Evolutionary conservation across 2,888 invertebrate species (phyloP), one percentile per base, ranked within the genome.

Genomic region (Tanaodytes sp.): DNA sequence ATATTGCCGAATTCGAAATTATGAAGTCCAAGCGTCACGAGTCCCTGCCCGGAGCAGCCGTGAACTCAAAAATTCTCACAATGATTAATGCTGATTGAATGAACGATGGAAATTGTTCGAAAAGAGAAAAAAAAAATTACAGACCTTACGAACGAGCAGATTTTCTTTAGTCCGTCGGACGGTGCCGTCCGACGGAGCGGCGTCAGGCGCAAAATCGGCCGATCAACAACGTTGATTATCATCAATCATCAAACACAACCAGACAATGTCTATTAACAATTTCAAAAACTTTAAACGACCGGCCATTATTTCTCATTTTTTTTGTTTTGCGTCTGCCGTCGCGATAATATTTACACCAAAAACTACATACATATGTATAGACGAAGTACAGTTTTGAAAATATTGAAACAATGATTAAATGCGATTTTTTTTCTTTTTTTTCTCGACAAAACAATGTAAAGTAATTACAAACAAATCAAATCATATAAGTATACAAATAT

Each of bases 341-440:
- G 52, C 40, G 45, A 30, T 14, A 16, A 62, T 66, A 71, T 66
- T 46, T 71, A 65, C 65, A 71, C 55, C 66, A 62, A 66, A 37
- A 58, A 59, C 66, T 66, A 71, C 63, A 58, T 58, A n/a, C n/a
- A n/a, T n/a, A n/a, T n/a, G n/a, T n/a, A 64, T 66, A 67, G 62
- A 52, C 58, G 54, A 63, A 58, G 19, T 67, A 62, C 62, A 71
- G 62, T 66, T 62, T 62, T n/a, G n/a, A n/a, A n/a, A n/a, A n/a
- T n/a, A n/a, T n/a, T n/a, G n/a, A n/a, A n/a, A n/a, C n/a, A n/a
- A n/a, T n/a, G n/a, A n/a, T n/a, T n/a, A n/a, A n/a, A n/a, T n/a
- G n/a, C n/a, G n/a, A n/a, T n/a, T n/a, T n/a, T n/a, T n/a, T n/a
- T n/a, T n/a, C n/a, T n/a, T n/a, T n/a, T n/a, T n/a, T n/a, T n/a